Percentiles rank a stretch among this genome's conserved stretches.
phyloP scores from a whole-genome alignment of 2,888 invertebrate genomes.

The Furcula furcula region DNA sequence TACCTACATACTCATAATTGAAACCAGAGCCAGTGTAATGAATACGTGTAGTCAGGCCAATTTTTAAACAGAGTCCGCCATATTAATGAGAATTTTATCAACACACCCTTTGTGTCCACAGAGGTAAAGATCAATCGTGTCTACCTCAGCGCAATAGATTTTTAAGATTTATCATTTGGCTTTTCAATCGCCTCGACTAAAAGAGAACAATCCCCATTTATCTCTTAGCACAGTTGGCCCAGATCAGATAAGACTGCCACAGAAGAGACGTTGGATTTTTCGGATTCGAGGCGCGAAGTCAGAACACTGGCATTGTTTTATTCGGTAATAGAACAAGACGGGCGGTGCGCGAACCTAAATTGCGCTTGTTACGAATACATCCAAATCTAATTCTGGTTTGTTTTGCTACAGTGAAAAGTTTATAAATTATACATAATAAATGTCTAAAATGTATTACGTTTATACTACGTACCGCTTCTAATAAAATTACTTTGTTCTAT shows the following conservation, averaged over 20 bases:
- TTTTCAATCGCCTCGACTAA: conserved; percentile 53
- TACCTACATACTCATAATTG: conserved; percentile 47
- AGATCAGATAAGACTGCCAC: conserved; percentile 61
- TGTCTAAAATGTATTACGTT: too few relatives aligned
- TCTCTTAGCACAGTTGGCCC: conserved; percentile 53
- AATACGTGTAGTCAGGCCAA: conserved; percentile 17
- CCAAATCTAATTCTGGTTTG: conserved; percentile 5
- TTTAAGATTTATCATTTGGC: conserved; percentile 36
- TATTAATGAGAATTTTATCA: background rate
- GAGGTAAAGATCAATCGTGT: too few relatives aligned
- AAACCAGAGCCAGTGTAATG: conserved; percentile 44
- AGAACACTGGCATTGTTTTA: conserved; percentile 22
- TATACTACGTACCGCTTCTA: too few relatives aligned
- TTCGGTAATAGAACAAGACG: conserved; percentile 27
- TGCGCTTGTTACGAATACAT: conserved; percentile 10
- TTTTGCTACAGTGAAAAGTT: too few relatives aligned
- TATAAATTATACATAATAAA: too few relatives aligned
- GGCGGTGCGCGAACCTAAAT: conserved; percentile 8
- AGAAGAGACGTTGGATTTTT: conserved; percentile 49
- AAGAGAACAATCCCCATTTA: conserved; percentile 64
- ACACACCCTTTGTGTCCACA: too few relatives aligned
- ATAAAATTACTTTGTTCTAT: too few relatives aligned
- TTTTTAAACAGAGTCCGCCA: background rate
- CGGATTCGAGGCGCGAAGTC: conserved; percentile 47
- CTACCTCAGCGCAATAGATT: conserved; percentile 22